phyloP scores from a whole-genome alignment of 2,113 vertebrate genomes.

The Stercorarius parasiticus region DNA sequence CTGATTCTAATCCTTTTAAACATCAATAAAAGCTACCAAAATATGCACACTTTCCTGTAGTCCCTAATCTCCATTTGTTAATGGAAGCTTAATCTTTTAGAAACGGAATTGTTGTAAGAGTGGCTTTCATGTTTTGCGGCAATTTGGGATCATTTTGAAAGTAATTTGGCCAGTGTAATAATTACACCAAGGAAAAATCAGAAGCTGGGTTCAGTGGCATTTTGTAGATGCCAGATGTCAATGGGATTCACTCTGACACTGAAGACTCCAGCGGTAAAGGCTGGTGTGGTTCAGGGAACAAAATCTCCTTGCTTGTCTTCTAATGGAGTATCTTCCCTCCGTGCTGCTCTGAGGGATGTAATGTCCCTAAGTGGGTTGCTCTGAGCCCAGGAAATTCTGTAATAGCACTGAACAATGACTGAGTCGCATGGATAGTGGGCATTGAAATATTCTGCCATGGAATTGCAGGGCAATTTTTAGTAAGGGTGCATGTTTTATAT shows the following conservation, averaged over 20 bases:
- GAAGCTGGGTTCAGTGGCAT: not conserved
- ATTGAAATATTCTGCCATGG: not conserved
- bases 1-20: not conserved
- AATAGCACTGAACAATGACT: not conserved
- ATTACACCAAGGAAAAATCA: not conserved
- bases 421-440: not conserved
- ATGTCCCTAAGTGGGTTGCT: not conserved
- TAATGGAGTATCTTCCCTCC: not conserved
- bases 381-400: not conserved
- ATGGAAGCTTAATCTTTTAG: not conserved
- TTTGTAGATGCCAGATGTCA: not conserved
- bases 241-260: not conserved
- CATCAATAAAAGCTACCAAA: not conserved
- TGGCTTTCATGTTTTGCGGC: not conserved
- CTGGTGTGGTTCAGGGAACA: not conserved
- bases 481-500: not conserved
- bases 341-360: accelerated
- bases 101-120: not conserved
- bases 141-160: not conserved
- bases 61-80: not conserved
- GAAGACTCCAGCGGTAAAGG: not conserved
- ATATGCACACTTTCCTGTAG: not conserved
- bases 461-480: not conserved
- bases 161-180: not conserved
- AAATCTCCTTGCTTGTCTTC: not conserved